These are phyloP conservation scores for Montipora capricornis DNA, from an alignment of 64 coral and sea anemone species.

Conservation along the genomic window DNA sequence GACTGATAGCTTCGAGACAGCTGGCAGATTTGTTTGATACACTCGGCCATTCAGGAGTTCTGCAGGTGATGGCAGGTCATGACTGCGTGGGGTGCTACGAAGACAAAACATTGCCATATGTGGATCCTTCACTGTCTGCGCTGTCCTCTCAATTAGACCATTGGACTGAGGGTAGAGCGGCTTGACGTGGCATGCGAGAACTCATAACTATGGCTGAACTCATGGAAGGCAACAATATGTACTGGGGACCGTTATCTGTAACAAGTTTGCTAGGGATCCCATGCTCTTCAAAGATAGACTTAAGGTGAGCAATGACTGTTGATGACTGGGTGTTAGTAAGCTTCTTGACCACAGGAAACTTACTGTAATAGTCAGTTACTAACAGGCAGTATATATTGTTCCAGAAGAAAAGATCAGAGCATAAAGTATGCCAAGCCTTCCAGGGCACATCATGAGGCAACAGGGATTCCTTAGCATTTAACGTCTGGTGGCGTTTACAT, in stretches of 20 bases:
- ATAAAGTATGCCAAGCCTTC: conserved; percentile 58
- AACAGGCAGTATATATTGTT: conserved; percentile 31
- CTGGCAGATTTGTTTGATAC: too few species aligned
- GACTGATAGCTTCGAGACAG: background rate
- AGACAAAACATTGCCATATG: too few species aligned
- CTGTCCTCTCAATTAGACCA: conserved; percentile 56
- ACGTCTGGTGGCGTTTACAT: background rate
- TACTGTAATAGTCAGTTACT: conserved; percentile 64
- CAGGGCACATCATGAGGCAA: too few species aligned
- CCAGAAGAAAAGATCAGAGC: conserved; percentile 61
- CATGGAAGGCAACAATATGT: background rate
- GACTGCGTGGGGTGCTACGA: too few species aligned
- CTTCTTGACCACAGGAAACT: conserved; percentile 37
- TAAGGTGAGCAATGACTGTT: conserved; percentile 7
- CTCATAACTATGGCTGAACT: too few species aligned
- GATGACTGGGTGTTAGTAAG: conserved; percentile 10
- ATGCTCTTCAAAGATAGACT: conserved; percentile 17
- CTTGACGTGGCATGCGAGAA: too few species aligned
- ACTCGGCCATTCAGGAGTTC: too few species aligned
- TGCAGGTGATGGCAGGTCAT: too few species aligned
- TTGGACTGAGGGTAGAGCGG: conserved; percentile 30
- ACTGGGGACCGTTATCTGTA: background rate
- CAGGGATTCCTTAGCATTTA: too few species aligned
- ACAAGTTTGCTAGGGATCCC: background rate
- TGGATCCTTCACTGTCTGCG: conserved; percentile 27